Evolutionary conservation across 2,888 invertebrate genomes (phyloP), one percentile per base, ranked within the genome.

Genomic region (Ectemnius lituratus): DNA sequence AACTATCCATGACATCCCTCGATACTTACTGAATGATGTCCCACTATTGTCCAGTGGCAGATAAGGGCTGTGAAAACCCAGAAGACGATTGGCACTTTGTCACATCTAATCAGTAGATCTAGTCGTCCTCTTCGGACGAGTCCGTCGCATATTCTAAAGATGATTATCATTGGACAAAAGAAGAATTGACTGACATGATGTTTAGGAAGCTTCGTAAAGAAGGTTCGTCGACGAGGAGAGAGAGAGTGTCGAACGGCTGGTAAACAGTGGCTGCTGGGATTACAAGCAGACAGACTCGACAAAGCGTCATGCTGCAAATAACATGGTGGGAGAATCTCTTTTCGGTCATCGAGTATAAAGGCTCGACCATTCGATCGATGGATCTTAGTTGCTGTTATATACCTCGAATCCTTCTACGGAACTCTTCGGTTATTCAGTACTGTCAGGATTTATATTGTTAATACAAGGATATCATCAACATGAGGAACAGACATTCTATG

Each of bases 311-410:
- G 14, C 27, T 37, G 27, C 37, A n/a, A 52, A 27, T 45, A 66
- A 71, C 58, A 73, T 77, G 75, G 83, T 82, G 86, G 80, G 80
- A 80, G 85, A 75, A 67, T 66, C 67, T 63, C 76, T 83, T 86
- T 86, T 86, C 76, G 82, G 81, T 67, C 76, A 75, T 80, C 75
- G 76, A 81, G 73, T 84, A 86, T 86, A 86, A 86, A 86, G 71
- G 73, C 64, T 75, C 76, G 80, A 73, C 65, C 75, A 28, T 59
- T 58, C 72, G 75, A 83, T 81, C 78, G 79, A 72, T 76, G 77
- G 66, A 71, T 75, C 76, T 81, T 80, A 86, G 86, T 81, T 81
- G 68, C 82, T 76, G 75, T 78, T 81, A 37, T 37, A 37, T 37
- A 70, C 69, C 71, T 63, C 71, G 59, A 75, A 79, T 82, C 52